Conservation (phyloP, 2,113 vertebrate species). For the Opisthocomus hoazin region DNA sequence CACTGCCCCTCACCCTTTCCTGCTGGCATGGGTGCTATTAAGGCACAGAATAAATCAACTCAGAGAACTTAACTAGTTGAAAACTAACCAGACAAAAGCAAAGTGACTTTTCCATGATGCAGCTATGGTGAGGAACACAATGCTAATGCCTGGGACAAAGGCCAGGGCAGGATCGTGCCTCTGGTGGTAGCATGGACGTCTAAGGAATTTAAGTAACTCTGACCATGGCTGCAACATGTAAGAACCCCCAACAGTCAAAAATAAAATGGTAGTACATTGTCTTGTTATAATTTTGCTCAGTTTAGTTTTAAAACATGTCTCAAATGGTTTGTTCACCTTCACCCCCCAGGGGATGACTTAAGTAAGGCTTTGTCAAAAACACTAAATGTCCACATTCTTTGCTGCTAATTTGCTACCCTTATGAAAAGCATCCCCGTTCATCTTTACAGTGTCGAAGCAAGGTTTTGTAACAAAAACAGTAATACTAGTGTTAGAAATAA, state of each 20-base stretch:
- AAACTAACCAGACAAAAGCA: neutral
- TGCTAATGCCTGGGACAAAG: neutral
- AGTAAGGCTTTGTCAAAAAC: neutral
- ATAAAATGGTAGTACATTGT: neutral
- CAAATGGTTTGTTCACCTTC: neutral
- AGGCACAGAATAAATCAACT: neutral
- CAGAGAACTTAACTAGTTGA: neutral
- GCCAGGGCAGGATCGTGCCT: fast-evolving
- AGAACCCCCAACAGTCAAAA: neutral
- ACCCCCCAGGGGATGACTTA: neutral
- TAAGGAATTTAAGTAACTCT: neutral
- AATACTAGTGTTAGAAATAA: neutral
- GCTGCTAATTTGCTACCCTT: neutral
- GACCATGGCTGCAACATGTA: neutral
- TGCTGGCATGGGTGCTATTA: neutral
- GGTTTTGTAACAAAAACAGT: neutral
- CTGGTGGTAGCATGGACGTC: neutral
- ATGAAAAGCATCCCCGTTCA: neutral
- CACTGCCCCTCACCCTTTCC: neutral
- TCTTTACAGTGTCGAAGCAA: neutral
- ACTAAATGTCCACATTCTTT: neutral
- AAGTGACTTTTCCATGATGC: neutral
- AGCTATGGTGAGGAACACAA: neutral
- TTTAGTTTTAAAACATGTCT: neutral
- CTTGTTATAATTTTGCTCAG: neutral